phyloP scores from a whole-genome alignment of 2,797 vertebrate genomes.

The Pteronotus mesoamericanus region DNA sequence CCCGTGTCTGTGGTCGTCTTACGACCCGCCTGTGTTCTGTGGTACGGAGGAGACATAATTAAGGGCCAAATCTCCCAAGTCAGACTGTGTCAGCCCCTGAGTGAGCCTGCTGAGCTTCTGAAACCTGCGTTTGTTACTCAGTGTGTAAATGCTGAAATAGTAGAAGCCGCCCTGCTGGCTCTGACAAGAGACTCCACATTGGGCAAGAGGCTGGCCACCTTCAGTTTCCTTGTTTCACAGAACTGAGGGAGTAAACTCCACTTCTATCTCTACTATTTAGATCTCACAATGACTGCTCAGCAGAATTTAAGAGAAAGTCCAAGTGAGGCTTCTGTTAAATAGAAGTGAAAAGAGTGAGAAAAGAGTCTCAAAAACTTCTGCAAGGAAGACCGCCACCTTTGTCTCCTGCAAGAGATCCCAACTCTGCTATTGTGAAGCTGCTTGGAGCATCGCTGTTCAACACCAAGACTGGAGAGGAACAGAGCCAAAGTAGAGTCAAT shows the following conservation, averaged over 20 bases:
- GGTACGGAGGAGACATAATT: not conserved
- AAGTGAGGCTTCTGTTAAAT: not conserved
- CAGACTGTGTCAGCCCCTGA: not conserved
- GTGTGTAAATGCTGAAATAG: not conserved
- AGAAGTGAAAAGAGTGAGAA: not conserved
- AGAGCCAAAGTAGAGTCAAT: not conserved
- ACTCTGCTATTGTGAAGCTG: not conserved
- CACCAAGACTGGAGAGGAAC: not conserved
- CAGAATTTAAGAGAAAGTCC: not conserved
- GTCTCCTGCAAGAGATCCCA: not conserved
- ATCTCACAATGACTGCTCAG: not conserved
- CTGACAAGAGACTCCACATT: rapidly evolving
- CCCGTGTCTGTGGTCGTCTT: not conserved
- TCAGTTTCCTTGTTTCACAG: not conserved
- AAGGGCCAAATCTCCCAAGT: not conserved
- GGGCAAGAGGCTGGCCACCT: not conserved
- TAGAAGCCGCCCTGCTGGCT: not conserved
- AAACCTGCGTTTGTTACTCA: not conserved
- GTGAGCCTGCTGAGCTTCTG: not conserved
- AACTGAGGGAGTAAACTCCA: not conserved
- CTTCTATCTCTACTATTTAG: not conserved
- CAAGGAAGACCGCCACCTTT: not conserved
- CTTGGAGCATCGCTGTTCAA: not conserved
- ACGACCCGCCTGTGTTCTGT: rapidly evolving
- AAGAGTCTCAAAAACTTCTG: not conserved